Evolutionary conservation across 2,888 invertebrate species (phyloP).

Genomic region (Rugalucina vietnamica): DNA sequence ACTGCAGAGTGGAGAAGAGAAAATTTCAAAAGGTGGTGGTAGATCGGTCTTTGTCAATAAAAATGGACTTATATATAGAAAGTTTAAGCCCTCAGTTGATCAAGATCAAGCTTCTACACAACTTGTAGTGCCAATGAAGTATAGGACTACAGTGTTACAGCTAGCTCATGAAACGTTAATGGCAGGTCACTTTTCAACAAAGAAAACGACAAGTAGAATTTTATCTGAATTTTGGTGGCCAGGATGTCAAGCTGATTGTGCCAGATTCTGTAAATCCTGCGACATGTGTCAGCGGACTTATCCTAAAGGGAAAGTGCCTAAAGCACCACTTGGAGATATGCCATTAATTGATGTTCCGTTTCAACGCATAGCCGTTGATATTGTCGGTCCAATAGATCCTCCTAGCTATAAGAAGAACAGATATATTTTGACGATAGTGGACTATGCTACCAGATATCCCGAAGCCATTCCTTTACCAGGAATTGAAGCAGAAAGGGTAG

Average conservation of each 20-base stretch:
- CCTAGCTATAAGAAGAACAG: slow-evolving; percentile 49
- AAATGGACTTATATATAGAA: slow-evolving; percentile 26
- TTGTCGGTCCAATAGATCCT: slow-evolving; percentile 58
- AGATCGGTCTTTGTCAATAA: background rate
- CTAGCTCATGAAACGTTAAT: slow-evolving; percentile 59
- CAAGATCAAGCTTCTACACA: slow-evolving; percentile 12
- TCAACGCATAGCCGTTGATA: slow-evolving; percentile 53
- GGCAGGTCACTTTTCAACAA: slow-evolving; percentile 16
- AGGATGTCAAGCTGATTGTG: slow-evolving; percentile 41
- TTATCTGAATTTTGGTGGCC: slow-evolving; percentile 59
- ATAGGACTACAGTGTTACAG: slow-evolving; percentile 35
- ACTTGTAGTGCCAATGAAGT: slow-evolving; percentile 45
- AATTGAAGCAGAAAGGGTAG: slow-evolving; percentile 59
- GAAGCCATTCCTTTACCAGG: slow-evolving; percentile 37
- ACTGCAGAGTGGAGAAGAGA: background rate
- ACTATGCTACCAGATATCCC: slow-evolving; percentile 49
- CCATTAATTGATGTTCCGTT: slow-evolving; percentile 62
- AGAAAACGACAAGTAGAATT: background rate
- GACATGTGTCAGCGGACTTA: slow-evolving; percentile 48
- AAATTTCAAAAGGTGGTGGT: background rate
- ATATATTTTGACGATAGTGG: slow-evolving; percentile 57
- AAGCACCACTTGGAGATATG: slow-evolving; percentile 53
- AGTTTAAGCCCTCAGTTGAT: slow-evolving; percentile 17
- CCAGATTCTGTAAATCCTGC: slow-evolving; percentile 51
- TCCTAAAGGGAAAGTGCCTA: slow-evolving; percentile 44